Base-by-base conservation (phyloP, 1,140 invertebrate genomes). In the Octopus sinensis region DNA sequence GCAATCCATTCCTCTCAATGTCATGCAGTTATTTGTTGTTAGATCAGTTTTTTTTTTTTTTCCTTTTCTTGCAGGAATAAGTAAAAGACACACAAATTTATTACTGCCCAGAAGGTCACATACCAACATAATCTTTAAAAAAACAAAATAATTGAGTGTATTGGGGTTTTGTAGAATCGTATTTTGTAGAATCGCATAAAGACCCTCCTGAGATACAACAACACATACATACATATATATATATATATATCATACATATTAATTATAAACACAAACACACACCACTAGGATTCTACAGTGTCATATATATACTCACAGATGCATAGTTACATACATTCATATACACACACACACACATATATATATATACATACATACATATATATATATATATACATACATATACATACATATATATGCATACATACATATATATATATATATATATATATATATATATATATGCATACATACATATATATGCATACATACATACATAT, bases 391-490 rank as follows among this genome's bases (percentile, higher is more conserved):
- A 17, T 62, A 17, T 62, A 17, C 17, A 62, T 62, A 62, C 17
- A 62, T 62, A 62, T 62, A 62, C 17, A 62, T 62, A 62, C 17
- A 62, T 62, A 62, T 62, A 62, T 62, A 62, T 62, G 17, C 17
- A 62, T 62, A 62, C 56, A 62, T 62, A 62, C 56, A 62, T 17
- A 62, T 62, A 17, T 62, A 17, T 62, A 17, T 62, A 62, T 62
- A 62, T 62, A 62, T 62, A 62, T 62, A 62, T 62, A 62, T 62
- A 62, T 62, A 62, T 62, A 62, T 62, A 62, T 62, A 62, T 62
- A 62, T 62, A 62, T 17, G 17, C 17, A 62, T 17, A 62, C 56
- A 62, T 62, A 17, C 17, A 17, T 62, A 17, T 62, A 62, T 62
- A 62, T 62, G 17, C 17, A 62, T 62, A 62, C 17, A 62, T 62